phyloP scores from a whole-genome alignment of 2,113 vertebrate genomes.

The Glaucomys volans region DNA sequence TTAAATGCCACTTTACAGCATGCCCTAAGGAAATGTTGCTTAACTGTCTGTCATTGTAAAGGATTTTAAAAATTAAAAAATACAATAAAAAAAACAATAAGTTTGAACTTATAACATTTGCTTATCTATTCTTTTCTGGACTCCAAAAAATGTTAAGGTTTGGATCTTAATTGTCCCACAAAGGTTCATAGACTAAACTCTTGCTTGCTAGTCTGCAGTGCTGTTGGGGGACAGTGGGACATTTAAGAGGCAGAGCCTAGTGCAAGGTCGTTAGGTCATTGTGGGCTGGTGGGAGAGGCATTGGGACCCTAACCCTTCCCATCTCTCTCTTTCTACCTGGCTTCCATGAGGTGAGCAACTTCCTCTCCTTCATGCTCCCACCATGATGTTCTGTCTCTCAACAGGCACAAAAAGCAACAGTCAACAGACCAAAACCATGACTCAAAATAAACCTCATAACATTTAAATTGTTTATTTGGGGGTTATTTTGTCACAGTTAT shows the following conservation, averaged over 20 bases:
- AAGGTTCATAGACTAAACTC: not conserved
- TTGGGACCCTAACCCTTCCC: not conserved
- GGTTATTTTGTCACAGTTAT: not conserved
- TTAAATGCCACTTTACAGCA: slow-evolving; percentile 25
- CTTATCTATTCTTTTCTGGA: not conserved
- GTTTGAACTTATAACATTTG: not conserved
- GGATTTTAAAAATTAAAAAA: not conserved
- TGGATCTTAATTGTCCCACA: not conserved
- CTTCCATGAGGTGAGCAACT: not conserved
- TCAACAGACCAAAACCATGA: not conserved
- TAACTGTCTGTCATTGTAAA: not conserved
- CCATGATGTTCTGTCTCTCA: too few relatives aligned
- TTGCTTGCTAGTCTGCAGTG: too few relatives aligned
- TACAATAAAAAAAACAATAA: not conserved
- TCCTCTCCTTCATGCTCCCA: not conserved
- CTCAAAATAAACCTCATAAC: not conserved
- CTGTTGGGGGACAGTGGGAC: not conserved
- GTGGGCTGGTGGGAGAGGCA: too few relatives aligned
- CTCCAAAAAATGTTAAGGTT: not conserved
- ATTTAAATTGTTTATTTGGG: not conserved
- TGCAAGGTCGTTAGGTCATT: not conserved
- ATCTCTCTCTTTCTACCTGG: not conserved
- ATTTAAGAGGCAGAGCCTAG: not conserved
- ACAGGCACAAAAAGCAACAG: not conserved
- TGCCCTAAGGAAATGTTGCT: not conserved